Percentiles rank a stretch among this genome's conserved stretches.
Conservation (phyloP, 2,797 vertebrate species). For the Anisognathus igniventris region DNA sequence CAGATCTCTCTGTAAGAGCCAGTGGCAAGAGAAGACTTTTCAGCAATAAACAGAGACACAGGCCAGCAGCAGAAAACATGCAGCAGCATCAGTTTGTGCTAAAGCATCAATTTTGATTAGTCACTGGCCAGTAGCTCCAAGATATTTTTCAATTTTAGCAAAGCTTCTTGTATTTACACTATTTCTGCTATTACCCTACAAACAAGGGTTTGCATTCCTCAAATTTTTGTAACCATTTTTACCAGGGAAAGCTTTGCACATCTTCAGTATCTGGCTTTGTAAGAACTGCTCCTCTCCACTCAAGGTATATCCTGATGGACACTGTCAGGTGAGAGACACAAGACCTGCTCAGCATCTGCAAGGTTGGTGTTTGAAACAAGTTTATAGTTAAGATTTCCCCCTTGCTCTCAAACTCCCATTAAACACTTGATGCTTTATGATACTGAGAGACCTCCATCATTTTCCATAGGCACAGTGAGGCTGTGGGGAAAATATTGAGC, state of each 20-base stretch:
- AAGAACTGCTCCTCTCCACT: neutral
- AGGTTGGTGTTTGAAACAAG: neutral
- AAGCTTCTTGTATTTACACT: neutral
- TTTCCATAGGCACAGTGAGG: neutral
- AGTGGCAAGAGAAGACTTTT: neutral
- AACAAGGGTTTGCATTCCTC: neutral
- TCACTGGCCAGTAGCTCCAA: neutral
- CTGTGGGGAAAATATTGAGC: neutral
- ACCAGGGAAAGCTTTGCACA: neutral
- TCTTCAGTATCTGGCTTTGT: neutral
- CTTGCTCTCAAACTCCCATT: neutral
- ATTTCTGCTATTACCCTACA: neutral
- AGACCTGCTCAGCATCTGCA: neutral
- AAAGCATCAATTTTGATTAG: neutral
- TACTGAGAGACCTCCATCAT: accelerated
- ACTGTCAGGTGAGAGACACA: neutral
- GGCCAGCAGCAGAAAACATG: neutral
- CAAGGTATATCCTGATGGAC: neutral
- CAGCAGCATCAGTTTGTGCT: neutral
- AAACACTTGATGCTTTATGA: neutral
- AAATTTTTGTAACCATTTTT: neutral
- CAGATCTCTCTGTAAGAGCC: neutral
- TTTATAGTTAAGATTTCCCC: neutral
- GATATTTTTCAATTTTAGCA: neutral
- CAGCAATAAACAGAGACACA: neutral